Percentiles rank a stretch among this genome's conserved stretches.
phyloP scores from a whole-genome alignment of 2,888 invertebrate genomes.

The Eilema caniola region DNA sequence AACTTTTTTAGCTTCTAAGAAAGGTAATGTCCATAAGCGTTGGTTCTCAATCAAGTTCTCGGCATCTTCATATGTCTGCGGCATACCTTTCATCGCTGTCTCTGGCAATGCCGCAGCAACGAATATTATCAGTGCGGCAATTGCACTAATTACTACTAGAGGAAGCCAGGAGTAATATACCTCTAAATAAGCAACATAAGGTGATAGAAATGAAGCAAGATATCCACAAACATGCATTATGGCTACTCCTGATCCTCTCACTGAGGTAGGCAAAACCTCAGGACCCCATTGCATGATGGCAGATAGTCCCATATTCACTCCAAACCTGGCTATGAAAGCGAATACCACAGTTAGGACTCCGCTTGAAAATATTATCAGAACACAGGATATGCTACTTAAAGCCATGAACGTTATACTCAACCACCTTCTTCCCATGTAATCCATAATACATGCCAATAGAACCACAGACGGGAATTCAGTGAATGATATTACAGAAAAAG shows the following conservation, averaged over 20 bases:
- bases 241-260: slow-evolving; percentile 67
- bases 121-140: slow-evolving; percentile 35
- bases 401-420: slow-evolving; percentile 57
- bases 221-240: slow-evolving; percentile 68
- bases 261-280: slow-evolving; percentile 68
- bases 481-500: slow-evolving; percentile 67
- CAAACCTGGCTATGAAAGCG: slow-evolving; percentile 67
- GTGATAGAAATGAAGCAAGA: slow-evolving; percentile 63
- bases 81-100: slow-evolving; percentile 32
- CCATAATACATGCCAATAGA: slow-evolving; percentile 65
- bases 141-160: slow-evolving; percentile 27
- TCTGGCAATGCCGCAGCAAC: slow-evolving; percentile 39
- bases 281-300: slow-evolving; percentile 68
- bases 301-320: slow-evolving; percentile 65
- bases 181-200: slow-evolving; percentile 52
- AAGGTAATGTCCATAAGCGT: slow-evolving; percentile 5
- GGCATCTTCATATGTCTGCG: slow-evolving; percentile 47
- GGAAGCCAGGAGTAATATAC: slow-evolving; percentile 44
- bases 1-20: background rate
- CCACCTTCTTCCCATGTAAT: slow-evolving; percentile 68
- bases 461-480: slow-evolving; percentile 70
- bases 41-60: slow-evolving; percentile 33
- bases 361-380: slow-evolving; percentile 59
- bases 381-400: slow-evolving; percentile 59
- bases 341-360: slow-evolving; percentile 63